Evolutionary conservation across 2,113 vertebrate species (phyloP), one percentile per base, ranked within the genome.

Genomic region (Peromyscus leucopus): DNA sequence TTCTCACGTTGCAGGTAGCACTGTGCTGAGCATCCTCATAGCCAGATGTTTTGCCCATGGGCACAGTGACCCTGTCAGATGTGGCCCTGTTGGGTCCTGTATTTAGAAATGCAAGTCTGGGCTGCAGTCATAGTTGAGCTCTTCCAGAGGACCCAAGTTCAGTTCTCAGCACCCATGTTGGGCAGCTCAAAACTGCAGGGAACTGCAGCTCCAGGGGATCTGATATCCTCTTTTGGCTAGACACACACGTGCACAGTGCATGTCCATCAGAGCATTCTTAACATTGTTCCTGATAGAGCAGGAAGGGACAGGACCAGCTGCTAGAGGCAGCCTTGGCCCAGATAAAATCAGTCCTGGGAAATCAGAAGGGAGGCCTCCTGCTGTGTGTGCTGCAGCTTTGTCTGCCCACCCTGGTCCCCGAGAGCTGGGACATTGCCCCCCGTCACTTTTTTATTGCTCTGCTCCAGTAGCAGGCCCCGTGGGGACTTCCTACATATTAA

Each of bases 401-500:
- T 72, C 91, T 33, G 69, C 78, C 89, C 39, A 1, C 16, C 12
- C 39, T 59, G 88, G 69, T 28, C 1, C 31, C 21, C 8, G 57
- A 83, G 82, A 57, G n/a, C 86, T 63, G 57, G 69, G 39, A 57
- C 72, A 39, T 46, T 3, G 83, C 13, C 82, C 65, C 48, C 51
- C 0, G 0, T 26, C n/a, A 61, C 74, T 67, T 82, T 26, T 57
- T 33, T 26, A 13, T 2, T 21, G 19, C 59, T 90, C 1, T 9
- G 75, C 67, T 76, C 8, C 7, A 33, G 69, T 10, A 26, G 36
- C 2, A 31, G 55, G 28, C n/a, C 33, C 96, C 71, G 31, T 71
- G n/a, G 95, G 72, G 59, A 85, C 69, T 74, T 89, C 3, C 15
- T 74, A 51, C 80, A 39, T 94, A 65, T 59, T 94, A 85, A 51